A percentile compares a stretch with the other conserved stretches of the same genome.
Conservation (phyloP, 2,888 invertebrate genomes). For the Drosophila niveifrons region DNA sequence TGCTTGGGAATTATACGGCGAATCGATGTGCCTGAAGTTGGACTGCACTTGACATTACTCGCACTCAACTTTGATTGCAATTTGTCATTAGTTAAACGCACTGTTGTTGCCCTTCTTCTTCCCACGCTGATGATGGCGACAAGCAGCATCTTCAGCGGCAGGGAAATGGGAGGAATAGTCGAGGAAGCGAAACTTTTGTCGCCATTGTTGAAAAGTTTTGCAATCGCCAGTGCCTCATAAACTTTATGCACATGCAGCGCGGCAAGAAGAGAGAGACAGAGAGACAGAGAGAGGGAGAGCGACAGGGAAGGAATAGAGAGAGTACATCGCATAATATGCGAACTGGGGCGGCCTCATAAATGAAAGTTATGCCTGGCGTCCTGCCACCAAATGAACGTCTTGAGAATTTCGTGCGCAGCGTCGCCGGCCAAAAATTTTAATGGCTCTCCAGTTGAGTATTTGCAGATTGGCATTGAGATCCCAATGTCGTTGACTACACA, state of each 20-base stretch:
- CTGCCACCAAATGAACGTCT: slow-evolving; percentile 64
- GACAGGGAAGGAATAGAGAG: slow-evolving; percentile 1
- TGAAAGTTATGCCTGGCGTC: slow-evolving; percentile 68
- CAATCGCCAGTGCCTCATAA: slow-evolving; percentile 80
- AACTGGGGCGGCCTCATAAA: slow-evolving; percentile 66
- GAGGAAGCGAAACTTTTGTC: slow-evolving; percentile 72
- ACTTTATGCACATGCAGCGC: slow-evolving; percentile 63
- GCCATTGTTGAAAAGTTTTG: slow-evolving; percentile 79
- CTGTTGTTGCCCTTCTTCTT: slow-evolving; percentile 11
- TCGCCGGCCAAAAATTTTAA: slow-evolving; percentile 33
- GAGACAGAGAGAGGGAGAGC: neutral
- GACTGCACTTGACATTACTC: slow-evolving; percentile 43
- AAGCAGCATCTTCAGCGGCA: too few relatives aligned
- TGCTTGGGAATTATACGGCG: slow-evolving; percentile 29
- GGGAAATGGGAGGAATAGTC: neutral
- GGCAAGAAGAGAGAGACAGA: neutral
- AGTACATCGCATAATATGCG: slow-evolving; percentile 70
- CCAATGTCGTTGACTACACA: slow-evolving; percentile 19
- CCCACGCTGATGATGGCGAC: too few relatives aligned
- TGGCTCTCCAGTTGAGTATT: slow-evolving; percentile 50
- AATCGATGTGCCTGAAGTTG: slow-evolving; percentile 20
- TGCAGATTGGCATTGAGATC: slow-evolving; percentile 47
- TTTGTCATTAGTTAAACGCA: slow-evolving; percentile 60
- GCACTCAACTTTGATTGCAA: slow-evolving; percentile 59
- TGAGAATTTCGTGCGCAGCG: slow-evolving; percentile 55